Evolutionary conservation across 2,113 vertebrate species (phyloP).

Genomic region (Sylvietta virens): DNA sequence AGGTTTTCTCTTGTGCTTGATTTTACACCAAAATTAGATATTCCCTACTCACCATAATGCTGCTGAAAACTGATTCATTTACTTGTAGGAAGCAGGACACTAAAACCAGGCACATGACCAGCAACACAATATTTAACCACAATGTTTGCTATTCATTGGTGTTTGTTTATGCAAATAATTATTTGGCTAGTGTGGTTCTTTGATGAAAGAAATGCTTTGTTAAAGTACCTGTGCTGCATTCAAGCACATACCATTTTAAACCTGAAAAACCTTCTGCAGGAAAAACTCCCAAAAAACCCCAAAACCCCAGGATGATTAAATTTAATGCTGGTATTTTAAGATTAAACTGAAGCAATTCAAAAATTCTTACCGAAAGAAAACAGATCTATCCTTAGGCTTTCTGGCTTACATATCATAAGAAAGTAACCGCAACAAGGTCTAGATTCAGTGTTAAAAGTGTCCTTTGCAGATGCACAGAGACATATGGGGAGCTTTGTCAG

Average conservation of each 20-base stretch:
- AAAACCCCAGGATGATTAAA: background rate
- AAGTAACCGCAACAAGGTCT: background rate
- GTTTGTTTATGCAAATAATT: slow-evolving; percentile 25
- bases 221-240: background rate
- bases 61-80: background rate
- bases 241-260: background rate
- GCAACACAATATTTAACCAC: background rate
- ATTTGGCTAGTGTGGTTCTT: background rate
- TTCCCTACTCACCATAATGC: background rate
- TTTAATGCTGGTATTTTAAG: background rate
- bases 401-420: background rate
- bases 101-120: background rate
- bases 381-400: background rate
- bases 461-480: background rate
- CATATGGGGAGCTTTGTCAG: background rate
- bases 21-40: background rate
- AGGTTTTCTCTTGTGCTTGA: background rate
- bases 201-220: background rate
- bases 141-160: background rate
- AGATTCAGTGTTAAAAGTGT: background rate
- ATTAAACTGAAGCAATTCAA: background rate
- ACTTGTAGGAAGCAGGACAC: background rate
- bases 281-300: background rate
- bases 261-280: background rate
- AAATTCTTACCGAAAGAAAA: background rate